Conservation (phyloP, 2,888 invertebrate genomes). For the Candidula unifasciata region DNA sequence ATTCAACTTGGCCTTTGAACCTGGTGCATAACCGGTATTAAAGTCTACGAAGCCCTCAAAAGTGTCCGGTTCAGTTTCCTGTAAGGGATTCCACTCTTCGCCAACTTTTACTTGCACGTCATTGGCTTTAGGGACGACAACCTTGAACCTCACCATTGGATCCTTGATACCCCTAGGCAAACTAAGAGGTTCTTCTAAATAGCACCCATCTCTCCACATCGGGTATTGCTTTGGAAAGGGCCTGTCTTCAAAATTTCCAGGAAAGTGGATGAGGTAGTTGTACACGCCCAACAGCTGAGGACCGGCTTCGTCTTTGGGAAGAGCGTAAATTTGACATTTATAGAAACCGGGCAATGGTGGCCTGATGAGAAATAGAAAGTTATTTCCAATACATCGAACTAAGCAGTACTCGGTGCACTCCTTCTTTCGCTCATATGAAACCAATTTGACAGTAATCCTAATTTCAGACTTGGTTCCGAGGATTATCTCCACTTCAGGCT, state of each 20-base stretch:
- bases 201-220: conserved; percentile 68
- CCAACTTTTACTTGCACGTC: conserved; percentile 68
- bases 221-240: conserved; percentile 71
- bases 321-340: conserved; percentile 71
- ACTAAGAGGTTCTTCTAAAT: conserved; percentile 65
- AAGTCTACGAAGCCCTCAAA: conserved; percentile 69
- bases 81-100: conserved; percentile 68
- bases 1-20: conserved; percentile 68
- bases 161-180: conserved; percentile 63
- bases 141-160: conserved; percentile 62
- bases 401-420: conserved; percentile 66
- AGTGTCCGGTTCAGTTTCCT: conserved; percentile 60
- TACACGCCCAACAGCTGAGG: conserved; percentile 69
- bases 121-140: conserved; percentile 63
- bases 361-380: conserved; percentile 65
- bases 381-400: conserved; percentile 61
- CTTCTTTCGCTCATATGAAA: conserved; percentile 64
- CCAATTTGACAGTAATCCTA: conserved; percentile 66
- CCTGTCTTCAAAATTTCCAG: conserved; percentile 58
- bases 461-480: conserved; percentile 59
- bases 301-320: conserved; percentile 67
- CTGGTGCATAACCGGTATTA: conserved; percentile 60
- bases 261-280: conserved; percentile 64
- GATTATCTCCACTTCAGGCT: conserved; percentile 63
- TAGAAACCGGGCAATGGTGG: conserved; percentile 67